phyloP scores from a whole-genome alignment of 2,888 invertebrate genomes.

The Scrobipalpa costella region DNA sequence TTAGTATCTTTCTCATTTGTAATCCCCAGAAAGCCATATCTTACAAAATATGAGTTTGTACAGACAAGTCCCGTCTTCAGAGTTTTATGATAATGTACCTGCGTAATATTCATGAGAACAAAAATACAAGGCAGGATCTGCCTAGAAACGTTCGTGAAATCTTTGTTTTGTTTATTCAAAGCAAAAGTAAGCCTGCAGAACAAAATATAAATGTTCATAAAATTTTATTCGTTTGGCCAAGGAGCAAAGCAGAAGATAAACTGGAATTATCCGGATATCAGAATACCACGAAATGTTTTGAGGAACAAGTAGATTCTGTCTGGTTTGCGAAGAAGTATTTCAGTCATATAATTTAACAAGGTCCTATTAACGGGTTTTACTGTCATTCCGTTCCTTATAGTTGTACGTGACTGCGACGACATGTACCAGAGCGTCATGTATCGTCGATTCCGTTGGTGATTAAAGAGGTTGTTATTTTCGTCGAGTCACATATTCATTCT shows the following conservation, averaged over 20 bases:
- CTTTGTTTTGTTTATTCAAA: not conserved
- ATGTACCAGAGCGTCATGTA: constrained; percentile 4
- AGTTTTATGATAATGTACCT: constrained; percentile 9
- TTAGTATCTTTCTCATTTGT: not conserved
- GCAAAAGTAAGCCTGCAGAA: not conserved
- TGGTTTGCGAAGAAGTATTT: not conserved
- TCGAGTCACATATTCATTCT: constrained; percentile 24
- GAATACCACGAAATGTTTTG: not conserved
- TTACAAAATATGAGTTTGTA: constrained; percentile 5
- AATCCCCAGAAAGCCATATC: not conserved
- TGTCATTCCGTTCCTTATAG: constrained; percentile 8
- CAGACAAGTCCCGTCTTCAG: not conserved
- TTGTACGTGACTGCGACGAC: constrained; percentile 13
- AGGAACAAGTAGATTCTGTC: not conserved
- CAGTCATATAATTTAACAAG: not conserved
- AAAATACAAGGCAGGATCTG: not conserved
- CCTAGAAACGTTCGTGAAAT: not conserved
- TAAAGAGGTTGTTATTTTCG: constrained; percentile 27
- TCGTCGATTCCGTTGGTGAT: constrained; percentile 19
- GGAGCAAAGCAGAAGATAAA: not conserved
- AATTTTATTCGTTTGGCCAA: not conserved
- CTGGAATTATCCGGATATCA: not conserved
- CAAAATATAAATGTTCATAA: not conserved
- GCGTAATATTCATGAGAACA: constrained; percentile 12
- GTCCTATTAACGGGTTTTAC: constrained; percentile 4